Conservation (phyloP, 2,113 vertebrate species). For the Sula dactylatra region DNA sequence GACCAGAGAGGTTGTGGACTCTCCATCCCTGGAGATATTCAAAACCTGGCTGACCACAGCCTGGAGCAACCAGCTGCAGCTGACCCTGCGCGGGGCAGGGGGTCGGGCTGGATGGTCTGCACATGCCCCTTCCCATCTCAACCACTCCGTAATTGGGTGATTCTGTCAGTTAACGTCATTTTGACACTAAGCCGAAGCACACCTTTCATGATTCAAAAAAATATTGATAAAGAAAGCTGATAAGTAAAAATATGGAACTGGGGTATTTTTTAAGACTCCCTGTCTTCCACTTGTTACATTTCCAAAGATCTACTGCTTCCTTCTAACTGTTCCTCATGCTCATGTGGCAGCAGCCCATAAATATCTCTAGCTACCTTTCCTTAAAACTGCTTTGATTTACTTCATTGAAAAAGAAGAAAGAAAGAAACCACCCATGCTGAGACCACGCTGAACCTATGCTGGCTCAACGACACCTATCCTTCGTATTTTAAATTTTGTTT, state of each 20-base stretch:
- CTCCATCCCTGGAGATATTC: background rate
- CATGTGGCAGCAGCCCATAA: background rate
- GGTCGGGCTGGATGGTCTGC: background rate
- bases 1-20: background rate
- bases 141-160: background rate
- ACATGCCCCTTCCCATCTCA: background rate
- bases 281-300: background rate
- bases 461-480: background rate
- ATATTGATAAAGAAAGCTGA: background rate
- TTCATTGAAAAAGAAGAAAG: background rate
- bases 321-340: conserved; percentile 4
- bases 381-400: conserved; percentile 37
- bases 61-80: background rate
- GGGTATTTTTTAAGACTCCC: background rate
- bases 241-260: background rate
- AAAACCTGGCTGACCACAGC: background rate
- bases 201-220: background rate
- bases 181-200: background rate
- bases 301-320: background rate
- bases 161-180: background rate
- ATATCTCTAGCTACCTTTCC: background rate
- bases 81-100: background rate
- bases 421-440: background rate
- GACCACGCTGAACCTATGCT: background rate
- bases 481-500: background rate